Conservation (phyloP, 35 echinoderm and acorn worm species). For the Amphiura filiformis region DNA sequence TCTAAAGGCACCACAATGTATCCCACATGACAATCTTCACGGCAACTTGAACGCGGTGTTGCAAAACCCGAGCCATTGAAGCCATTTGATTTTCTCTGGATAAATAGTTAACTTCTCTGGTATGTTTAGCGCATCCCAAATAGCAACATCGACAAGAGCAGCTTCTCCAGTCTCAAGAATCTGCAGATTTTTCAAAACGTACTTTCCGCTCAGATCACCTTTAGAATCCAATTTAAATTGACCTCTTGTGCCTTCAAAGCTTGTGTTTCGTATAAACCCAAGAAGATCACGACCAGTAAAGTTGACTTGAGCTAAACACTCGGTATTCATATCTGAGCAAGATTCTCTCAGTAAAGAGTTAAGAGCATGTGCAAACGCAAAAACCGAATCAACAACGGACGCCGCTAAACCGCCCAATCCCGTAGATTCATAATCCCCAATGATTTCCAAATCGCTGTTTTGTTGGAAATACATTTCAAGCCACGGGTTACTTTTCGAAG, state of each 20-base stretch:
- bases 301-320: neutral
- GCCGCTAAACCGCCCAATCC: too few relatives aligned
- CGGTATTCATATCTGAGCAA: neutral
- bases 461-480: too few relatives aligned
- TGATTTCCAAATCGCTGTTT: neutral
- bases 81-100: neutral
- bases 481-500: neutral
- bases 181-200: constrained; percentile 16
- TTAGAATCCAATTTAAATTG: neutral
- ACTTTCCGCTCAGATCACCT: constrained; percentile 9
- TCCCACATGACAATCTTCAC: neutral
- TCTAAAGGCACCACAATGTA: neutral
- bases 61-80: neutral
- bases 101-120: too few relatives aligned
- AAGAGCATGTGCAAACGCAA: constrained; percentile 24
- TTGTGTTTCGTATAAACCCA: too few relatives aligned
- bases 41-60: neutral
- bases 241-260: neutral
- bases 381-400: constrained; percentile 1
- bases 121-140: constrained; percentile 21
- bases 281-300: too few relatives aligned
- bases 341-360: neutral
- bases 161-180: neutral
- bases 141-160: neutral
- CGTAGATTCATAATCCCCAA: neutral